Evolutionary conservation across 2,888 invertebrate species (phyloP).

Genomic region (Erebia ligea): DNA sequence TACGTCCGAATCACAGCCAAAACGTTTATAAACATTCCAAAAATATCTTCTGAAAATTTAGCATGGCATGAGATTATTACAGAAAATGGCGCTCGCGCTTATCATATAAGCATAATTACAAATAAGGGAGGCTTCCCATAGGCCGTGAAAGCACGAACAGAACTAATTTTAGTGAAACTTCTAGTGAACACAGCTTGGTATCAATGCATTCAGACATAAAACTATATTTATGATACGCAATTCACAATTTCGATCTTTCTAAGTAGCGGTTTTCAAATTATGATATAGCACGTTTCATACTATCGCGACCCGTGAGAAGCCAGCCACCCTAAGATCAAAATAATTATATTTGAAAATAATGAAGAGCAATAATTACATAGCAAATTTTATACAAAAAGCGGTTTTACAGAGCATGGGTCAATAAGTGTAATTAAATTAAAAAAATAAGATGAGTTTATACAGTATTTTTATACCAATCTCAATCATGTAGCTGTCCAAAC

Average conservation of each 20-base stretch:
- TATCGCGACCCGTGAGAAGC: not conserved
- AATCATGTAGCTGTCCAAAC: not conserved
- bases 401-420: not conserved
- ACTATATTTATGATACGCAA: not conserved
- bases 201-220: too few species aligned
- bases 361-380: not conserved
- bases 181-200: too few species aligned
- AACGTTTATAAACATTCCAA: slow-evolving; percentile 60
- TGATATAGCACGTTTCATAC: not conserved
- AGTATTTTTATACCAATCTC: not conserved
- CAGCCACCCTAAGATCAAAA: not conserved
- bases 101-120: not conserved
- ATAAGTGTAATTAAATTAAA: not conserved
- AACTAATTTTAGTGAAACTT: too few species aligned
- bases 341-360: not conserved
- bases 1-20: slow-evolving; percentile 72
- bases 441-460: not conserved
- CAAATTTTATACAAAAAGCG: not conserved
- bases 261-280: not conserved
- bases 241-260: not conserved
- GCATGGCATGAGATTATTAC: slow-evolving; percentile 31
- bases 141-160: not conserved
- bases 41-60: slow-evolving; percentile 45
- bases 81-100: slow-evolving; percentile 13
- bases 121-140: not conserved